These are phyloP conservation scores for Magallana ariakensis DNA, from an alignment of 1,140 invertebrate species.

Conservation along the genomic window DNA sequence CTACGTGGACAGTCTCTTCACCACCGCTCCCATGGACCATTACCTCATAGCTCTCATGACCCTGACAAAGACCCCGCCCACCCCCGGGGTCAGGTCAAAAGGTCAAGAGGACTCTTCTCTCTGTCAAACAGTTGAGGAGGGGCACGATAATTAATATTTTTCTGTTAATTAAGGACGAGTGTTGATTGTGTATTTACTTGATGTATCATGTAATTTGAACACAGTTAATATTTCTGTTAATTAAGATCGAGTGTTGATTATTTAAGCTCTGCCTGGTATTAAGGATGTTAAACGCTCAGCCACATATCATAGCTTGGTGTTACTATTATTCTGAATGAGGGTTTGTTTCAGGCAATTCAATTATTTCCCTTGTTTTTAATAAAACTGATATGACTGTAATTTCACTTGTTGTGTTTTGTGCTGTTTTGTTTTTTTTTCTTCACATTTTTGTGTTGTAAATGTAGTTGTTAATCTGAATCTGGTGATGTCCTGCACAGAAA, in stretches of 20 bases:
- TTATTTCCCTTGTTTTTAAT: too few relatives aligned
- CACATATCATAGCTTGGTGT: background rate
- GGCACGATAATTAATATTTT: background rate
- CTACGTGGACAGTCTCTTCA: conserved; percentile 83
- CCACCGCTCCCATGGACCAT: conserved; percentile 78
- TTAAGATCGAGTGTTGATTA: too few relatives aligned
- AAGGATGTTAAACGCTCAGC: background rate
- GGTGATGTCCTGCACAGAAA: too few relatives aligned
- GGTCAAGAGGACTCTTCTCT: background rate
- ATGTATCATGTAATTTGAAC: too few relatives aligned
- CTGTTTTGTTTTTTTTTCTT: too few relatives aligned
- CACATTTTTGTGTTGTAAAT: too few relatives aligned
- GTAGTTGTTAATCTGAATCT: too few relatives aligned
- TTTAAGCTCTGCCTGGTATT: background rate
- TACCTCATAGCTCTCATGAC: conserved; percentile 70
- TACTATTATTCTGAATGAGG: too few relatives aligned
- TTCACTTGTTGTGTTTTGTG: too few relatives aligned
- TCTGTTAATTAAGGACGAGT: background rate
- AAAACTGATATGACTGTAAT: too few relatives aligned
- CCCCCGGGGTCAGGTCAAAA: background rate
- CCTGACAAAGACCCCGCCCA: background rate
- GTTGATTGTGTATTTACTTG: background rate
- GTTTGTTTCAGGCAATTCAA: too few relatives aligned
- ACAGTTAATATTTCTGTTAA: too few relatives aligned
- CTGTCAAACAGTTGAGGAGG: conserved; percentile 14